Base-by-base conservation (phyloP, 1,140 invertebrate genomes). In the Augochlora pura region DNA sequence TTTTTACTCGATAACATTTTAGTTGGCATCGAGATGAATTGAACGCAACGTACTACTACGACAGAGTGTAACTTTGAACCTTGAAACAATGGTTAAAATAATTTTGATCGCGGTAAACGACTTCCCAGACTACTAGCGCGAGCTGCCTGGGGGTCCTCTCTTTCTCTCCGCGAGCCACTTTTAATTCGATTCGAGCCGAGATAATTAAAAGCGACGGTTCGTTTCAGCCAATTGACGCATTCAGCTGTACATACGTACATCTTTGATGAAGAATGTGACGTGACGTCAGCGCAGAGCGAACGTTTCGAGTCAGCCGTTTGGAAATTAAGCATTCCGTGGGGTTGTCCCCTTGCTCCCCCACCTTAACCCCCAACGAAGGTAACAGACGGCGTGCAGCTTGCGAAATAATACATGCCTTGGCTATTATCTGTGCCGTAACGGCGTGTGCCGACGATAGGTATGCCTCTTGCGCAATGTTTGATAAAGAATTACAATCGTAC, bases 191-290 rank as follows among this genome's bases (percentile, higher is more conserved):
- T 49, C 23, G 25, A 49, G 39, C 1, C 25, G 21, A 60, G 25
- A n/a, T 68, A 76, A 68, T 68, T 76, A 76, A 68, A 76, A 60
- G 7, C 23, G 38, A 46, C 32, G 52, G 23, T 75, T 66, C 32
- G 49, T 42, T n/a, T 42, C 25, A 42, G 25, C 49, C 74, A 46
- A 60, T 68, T 32, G 52, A 23, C 42, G 16, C n/a, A 46, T 66
- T 8, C 9, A 46, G 21, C n/a, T 12, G 74, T 42, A 25, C 23
- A 27, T 14, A 25, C n/a, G 23, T 59, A 68, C 38, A 60, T 39
- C n/a, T 67, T 46, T 46, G 42, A 46, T 12, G 14, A 46, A 46
- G 49, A 18, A 54, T 21, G 49, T 27, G 71, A 38, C 60, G 54
- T 42, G 49, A 46, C 42, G 42, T 46, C 14, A 60, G 14, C 39